These are phyloP conservation scores for Balaeniceps rex DNA, from an alignment of 2,113 vertebrate genomes.

Conservation along the genomic window DNA sequence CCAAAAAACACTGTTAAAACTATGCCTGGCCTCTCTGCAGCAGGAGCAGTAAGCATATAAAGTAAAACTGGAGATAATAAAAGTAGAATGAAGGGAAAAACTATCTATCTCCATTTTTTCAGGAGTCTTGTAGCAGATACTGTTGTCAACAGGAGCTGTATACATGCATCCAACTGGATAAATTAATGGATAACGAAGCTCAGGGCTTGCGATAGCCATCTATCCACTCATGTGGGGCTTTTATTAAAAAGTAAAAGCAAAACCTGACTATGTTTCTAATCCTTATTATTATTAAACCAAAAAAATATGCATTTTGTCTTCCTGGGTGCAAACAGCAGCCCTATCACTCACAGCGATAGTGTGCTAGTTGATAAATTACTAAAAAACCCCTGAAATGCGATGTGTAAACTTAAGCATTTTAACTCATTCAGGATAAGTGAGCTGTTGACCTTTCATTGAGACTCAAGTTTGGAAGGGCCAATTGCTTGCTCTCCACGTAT, in stretches of 20 bases:
- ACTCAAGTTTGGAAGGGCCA: background rate
- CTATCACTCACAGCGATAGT: background rate
- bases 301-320: background rate
- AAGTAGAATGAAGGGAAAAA: background rate
- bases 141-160: background rate
- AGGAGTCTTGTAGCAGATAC: background rate
- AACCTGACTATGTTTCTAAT: background rate
- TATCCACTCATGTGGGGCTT: background rate
- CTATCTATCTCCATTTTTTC: background rate
- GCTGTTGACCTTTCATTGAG: background rate
- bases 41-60: background rate
- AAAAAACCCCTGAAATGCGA: background rate
- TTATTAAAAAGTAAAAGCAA: background rate
- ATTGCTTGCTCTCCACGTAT: accelerated
- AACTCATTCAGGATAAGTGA: background rate
- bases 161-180: background rate
- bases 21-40: background rate
- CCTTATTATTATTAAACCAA: background rate
- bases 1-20: background rate
- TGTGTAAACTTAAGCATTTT: background rate
- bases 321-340: background rate
- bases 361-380: background rate
- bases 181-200: background rate
- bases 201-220: background rate
- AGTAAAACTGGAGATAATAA: background rate